These are phyloP conservation scores for Orchestia grillus DNA, from an alignment of 1,140 invertebrate species.

Conservation along the genomic window DNA sequence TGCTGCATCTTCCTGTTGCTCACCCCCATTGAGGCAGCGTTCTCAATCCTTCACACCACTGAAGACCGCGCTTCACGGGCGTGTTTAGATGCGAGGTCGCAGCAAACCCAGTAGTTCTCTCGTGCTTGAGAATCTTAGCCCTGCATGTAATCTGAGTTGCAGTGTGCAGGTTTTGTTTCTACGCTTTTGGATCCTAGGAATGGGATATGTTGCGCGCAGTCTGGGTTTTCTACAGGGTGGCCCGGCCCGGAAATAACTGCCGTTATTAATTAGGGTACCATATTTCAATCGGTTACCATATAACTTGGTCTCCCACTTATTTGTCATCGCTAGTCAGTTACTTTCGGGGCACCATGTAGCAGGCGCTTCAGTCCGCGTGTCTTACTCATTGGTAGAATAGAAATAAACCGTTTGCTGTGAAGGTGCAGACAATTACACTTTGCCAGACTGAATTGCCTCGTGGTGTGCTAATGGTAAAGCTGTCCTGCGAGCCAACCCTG, in stretches of 20 bases:
- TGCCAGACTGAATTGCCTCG: background rate
- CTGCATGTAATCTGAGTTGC: background rate
- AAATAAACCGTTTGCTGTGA: background rate
- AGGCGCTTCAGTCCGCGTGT: background rate
- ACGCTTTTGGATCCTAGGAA: background rate
- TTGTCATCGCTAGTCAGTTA: no score
- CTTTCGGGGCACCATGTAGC: no score
- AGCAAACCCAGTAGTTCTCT: background rate
- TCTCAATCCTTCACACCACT: background rate
- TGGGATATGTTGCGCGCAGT: background rate
- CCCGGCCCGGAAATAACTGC: no score
- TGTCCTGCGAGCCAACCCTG: background rate
- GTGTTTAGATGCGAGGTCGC: background rate
- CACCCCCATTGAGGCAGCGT: background rate
- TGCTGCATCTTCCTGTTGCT: background rate
- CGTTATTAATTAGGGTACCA: no score
- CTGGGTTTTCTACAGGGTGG: background rate
- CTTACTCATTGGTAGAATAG: background rate
- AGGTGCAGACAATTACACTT: background rate
- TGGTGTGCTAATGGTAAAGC: background rate
- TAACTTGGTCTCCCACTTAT: no score
- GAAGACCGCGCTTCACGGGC: background rate
- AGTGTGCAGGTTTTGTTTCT: background rate
- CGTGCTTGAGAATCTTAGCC: background rate
- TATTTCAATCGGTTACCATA: no score